Evolutionary conservation across 2,888 invertebrate genomes (phyloP).

Genomic region (Parnassius smintheus): DNA sequence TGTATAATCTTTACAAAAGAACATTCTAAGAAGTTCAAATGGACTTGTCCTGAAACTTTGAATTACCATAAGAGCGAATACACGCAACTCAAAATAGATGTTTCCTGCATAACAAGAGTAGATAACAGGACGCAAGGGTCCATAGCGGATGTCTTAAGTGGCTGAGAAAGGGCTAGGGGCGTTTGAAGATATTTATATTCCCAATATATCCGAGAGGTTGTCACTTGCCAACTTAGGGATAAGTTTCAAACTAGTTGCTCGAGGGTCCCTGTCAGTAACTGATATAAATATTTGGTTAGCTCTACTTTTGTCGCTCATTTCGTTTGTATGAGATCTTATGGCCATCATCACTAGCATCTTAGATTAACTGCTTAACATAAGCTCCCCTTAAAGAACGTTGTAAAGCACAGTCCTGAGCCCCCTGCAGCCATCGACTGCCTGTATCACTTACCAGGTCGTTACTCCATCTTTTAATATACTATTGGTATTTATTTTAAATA

Average conservation of each 20-base stretch:
- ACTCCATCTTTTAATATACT: too few relatives aligned
- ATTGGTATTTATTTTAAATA: too few relatives aligned
- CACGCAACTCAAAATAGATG: slow-evolving; percentile 41
- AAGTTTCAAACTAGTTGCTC: slow-evolving; percentile 46
- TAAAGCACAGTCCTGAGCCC: too few relatives aligned
- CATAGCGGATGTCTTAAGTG: slow-evolving; percentile 70
- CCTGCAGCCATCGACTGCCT: too few relatives aligned
- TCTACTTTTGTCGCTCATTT: too few relatives aligned
- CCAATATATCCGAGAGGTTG: slow-evolving; percentile 67
- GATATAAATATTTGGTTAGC: slow-evolving; percentile 16
- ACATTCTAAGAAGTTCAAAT: slow-evolving; percentile 1
- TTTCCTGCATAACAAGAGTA: slow-evolving; percentile 38
- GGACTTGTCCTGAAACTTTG: slow-evolving; percentile 34
- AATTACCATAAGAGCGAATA: slow-evolving; percentile 27
- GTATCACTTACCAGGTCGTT: too few relatives aligned
- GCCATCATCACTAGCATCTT: too few relatives aligned
- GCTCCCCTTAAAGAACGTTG: too few relatives aligned
- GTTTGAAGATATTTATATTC: slow-evolving; percentile 71
- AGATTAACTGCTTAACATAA: too few relatives aligned
- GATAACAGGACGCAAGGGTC: slow-evolving; percentile 49
- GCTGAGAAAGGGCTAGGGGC: slow-evolving; percentile 63
- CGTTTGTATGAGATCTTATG: too few relatives aligned
- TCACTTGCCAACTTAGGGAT: slow-evolving; percentile 49
- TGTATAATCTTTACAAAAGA: too few relatives aligned
- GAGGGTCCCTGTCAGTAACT: slow-evolving; percentile 38